Conservation (phyloP, 2,113 vertebrate species). For the Phainopepla nitens region DNA sequence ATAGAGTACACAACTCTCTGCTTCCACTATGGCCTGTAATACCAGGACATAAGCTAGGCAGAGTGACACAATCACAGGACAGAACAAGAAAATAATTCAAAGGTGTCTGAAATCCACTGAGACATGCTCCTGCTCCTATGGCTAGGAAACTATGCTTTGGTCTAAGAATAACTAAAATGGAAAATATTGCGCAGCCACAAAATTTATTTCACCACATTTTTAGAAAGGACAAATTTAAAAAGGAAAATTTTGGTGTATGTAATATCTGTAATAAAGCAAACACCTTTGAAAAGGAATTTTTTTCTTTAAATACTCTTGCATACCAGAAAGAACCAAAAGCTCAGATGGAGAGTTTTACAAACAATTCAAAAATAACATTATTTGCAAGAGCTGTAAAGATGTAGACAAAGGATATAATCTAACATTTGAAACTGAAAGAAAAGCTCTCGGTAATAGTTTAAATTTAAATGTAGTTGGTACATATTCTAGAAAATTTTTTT, state of each 20-base stretch:
- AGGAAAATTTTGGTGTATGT: neutral
- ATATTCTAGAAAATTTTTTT: neutral
- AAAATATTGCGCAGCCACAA: neutral
- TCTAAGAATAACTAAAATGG: neutral
- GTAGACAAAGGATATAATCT: neutral
- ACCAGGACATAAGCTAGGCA: neutral
- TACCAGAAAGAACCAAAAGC: neutral
- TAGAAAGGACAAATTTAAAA: neutral
- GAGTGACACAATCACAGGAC: neutral
- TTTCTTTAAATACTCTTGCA: neutral
- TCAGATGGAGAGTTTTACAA: neutral
- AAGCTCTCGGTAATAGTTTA: neutral
- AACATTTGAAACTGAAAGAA: neutral
- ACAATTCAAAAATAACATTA: neutral
- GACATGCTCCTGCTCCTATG: neutral
- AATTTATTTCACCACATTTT: neutral
- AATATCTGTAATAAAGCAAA: neutral
- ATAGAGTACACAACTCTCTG: neutral
- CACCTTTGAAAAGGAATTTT: neutral
- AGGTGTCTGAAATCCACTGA: neutral
- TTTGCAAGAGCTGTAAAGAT: neutral
- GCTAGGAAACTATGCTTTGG: neutral
- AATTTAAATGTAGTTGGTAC: neutral
- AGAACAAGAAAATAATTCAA: neutral
- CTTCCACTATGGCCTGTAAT: neutral